Conservation (phyloP, 2,888 invertebrate species). For the Taphrorychus bicolor region DNA sequence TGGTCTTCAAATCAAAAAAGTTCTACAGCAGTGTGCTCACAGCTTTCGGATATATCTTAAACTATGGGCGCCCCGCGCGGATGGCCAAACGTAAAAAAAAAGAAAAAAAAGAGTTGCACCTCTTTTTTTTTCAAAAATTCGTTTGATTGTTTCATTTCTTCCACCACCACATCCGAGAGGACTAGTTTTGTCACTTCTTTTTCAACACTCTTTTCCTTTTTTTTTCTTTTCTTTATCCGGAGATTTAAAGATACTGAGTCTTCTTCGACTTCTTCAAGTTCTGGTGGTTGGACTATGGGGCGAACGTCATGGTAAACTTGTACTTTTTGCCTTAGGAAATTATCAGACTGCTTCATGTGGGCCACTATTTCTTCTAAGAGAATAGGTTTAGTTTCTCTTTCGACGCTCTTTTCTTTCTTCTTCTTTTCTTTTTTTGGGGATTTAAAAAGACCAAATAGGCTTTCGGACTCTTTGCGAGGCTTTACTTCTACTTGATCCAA, state of each 20-base stretch:
- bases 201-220: constrained; percentile 4
- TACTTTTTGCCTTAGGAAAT: constrained; percentile 43
- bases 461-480: constrained; percentile 38
- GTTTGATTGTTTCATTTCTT: constrained; percentile 28
- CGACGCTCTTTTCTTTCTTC: constrained; percentile 6
- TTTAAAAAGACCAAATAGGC: constrained; percentile 34
- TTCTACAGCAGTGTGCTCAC: too few relatives aligned
- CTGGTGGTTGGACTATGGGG: not conserved
- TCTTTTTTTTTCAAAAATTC: constrained; percentile 37
- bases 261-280: constrained; percentile 22
- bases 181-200: constrained; percentile 37
- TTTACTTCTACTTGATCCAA: constrained; percentile 42
- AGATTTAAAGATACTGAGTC: constrained; percentile 38
- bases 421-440: constrained; percentile 16
- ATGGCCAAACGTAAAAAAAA: too few relatives aligned
- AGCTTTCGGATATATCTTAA: constrained; percentile 22
- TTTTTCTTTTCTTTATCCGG: constrained; percentile 16
- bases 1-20: too few relatives aligned
- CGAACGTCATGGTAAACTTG: constrained; percentile 44
- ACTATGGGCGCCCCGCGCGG: constrained; percentile 30
- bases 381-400: constrained; percentile 15
- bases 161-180: constrained; percentile 9
- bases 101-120: constrained; percentile 31
- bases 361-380: constrained; percentile 16
- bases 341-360: constrained; percentile 42